Conservation (phyloP, 2,797 vertebrate genomes). For the Anabas testudineus region DNA sequence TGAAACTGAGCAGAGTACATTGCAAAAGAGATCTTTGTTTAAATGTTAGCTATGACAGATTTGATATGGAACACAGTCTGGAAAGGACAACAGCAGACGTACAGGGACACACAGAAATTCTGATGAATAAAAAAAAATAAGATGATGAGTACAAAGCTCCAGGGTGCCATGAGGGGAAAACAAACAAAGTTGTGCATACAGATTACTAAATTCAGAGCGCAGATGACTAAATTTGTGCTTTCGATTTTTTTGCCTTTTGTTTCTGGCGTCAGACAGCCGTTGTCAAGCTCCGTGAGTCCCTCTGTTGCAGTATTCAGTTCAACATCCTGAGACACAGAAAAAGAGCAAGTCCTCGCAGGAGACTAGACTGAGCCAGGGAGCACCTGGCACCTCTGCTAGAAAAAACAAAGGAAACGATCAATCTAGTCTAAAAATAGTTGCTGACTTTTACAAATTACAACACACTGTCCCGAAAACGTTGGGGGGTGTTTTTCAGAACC, state of each 20-base stretch:
- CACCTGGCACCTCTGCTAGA: too few species aligned
- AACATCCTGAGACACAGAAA: too few species aligned
- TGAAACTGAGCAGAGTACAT: slow-evolving; percentile 6
- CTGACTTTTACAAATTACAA: background rate
- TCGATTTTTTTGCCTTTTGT: too few species aligned
- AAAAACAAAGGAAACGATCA: too few species aligned
- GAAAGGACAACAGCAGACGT: slow-evolving; percentile 13
- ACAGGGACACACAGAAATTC: slow-evolving; percentile 10
- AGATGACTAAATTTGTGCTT: too few species aligned
- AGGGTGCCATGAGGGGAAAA: background rate
- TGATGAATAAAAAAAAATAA: background rate
- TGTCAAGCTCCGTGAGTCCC: too few species aligned
- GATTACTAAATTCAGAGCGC: too few species aligned
- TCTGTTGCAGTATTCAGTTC: too few species aligned
- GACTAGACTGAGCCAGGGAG: background rate
- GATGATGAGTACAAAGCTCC: too few species aligned
- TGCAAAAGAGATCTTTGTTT: slow-evolving; percentile 31
- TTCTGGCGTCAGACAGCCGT: too few species aligned
- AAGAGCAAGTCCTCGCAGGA: background rate
- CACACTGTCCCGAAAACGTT: background rate
- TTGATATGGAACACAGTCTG: background rate
- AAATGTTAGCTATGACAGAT: slow-evolving; percentile 20
- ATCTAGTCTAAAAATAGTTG: background rate
- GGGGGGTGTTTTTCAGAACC: too few species aligned
- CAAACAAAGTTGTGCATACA: background rate